Conservation (phyloP, 2,797 vertebrate species). For the Gambusia yucatana region DNA sequence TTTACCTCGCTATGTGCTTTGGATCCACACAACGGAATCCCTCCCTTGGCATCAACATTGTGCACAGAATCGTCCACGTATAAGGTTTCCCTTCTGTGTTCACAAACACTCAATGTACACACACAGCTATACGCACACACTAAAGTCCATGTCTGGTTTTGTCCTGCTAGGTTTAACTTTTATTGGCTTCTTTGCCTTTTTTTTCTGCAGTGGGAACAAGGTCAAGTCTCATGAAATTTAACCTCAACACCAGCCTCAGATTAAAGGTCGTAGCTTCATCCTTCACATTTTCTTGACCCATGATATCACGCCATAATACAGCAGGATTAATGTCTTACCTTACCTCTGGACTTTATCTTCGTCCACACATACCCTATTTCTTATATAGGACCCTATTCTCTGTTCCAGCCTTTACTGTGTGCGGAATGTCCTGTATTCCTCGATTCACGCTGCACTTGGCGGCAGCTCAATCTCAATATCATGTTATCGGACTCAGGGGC, state of each 20-base stretch:
- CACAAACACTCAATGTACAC: slow-evolving; percentile 71
- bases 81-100: slow-evolving; percentile 73
- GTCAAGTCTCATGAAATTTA: slow-evolving; percentile 68
- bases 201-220: slow-evolving; percentile 52
- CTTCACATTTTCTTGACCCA: slow-evolving; percentile 70
- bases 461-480: slow-evolving; percentile 80
- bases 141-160: slow-evolving; percentile 8
- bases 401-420: slow-evolving; percentile 46
- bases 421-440: slow-evolving; percentile 65
- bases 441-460: slow-evolving; percentile 67
- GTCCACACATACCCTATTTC: slow-evolving; percentile 52
- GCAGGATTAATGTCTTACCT: slow-evolving; percentile 67
- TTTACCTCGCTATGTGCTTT: slow-evolving; percentile 62
- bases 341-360: slow-evolving; percentile 62
- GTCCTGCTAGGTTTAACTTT: slow-evolving; percentile 57
- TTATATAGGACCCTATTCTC: slow-evolving; percentile 60
- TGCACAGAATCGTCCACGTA: slow-evolving; percentile 62
- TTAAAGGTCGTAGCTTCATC: slow-evolving; percentile 67
- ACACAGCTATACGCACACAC: slow-evolving; percentile 7
- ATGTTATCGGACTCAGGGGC: slow-evolving; percentile 80
- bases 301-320: slow-evolving; percentile 73
- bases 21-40: slow-evolving; percentile 67
- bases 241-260: slow-evolving; percentile 57
- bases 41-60: slow-evolving; percentile 67
- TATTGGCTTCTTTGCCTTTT: slow-evolving; percentile 63